Evolutionary conservation across 1,140 invertebrate species (phyloP).

Genomic region (Bombus impatiens): DNA sequence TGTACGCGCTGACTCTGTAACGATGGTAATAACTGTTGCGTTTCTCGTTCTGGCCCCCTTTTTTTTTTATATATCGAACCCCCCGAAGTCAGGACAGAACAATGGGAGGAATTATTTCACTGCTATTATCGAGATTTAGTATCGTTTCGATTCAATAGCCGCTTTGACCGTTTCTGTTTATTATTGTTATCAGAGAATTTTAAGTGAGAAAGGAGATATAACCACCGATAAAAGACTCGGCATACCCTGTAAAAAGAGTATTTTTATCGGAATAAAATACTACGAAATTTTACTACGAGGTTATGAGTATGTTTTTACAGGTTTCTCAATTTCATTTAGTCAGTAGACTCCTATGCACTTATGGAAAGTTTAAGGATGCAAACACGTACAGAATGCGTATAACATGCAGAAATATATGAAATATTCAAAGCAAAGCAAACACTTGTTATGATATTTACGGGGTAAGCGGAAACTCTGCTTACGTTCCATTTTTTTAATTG

Average conservation of each 20-base stretch:
- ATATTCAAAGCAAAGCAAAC: no score
- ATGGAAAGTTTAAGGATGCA: no score
- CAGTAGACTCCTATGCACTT: no score
- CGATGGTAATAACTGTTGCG: constrained; percentile 19
- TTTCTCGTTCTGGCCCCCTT: not conserved
- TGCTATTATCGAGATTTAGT: not conserved
- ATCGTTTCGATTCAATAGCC: not conserved
- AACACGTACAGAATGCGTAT: no score
- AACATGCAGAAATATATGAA: no score
- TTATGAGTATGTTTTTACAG: no score
- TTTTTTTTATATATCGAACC: not conserved
- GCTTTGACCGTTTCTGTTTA: not conserved
- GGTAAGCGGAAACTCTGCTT: no score
- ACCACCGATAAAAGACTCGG: no score
- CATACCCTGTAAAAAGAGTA: not conserved
- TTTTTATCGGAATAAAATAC: not conserved
- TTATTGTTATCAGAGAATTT: not conserved
- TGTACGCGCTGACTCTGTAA: not conserved
- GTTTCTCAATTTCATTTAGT: no score
- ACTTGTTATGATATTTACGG: no score
- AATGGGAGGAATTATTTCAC: not conserved
- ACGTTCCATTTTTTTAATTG: no score
- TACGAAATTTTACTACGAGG: not conserved
- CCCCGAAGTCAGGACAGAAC: not conserved
- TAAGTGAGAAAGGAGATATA: not conserved